A percentile compares a stretch with the other conserved stretches of the same genome.
These are phyloP conservation scores for Brachyistius frenatus DNA, from an alignment of 2,113 vertebrate genomes.

Conservation along the genomic window DNA sequence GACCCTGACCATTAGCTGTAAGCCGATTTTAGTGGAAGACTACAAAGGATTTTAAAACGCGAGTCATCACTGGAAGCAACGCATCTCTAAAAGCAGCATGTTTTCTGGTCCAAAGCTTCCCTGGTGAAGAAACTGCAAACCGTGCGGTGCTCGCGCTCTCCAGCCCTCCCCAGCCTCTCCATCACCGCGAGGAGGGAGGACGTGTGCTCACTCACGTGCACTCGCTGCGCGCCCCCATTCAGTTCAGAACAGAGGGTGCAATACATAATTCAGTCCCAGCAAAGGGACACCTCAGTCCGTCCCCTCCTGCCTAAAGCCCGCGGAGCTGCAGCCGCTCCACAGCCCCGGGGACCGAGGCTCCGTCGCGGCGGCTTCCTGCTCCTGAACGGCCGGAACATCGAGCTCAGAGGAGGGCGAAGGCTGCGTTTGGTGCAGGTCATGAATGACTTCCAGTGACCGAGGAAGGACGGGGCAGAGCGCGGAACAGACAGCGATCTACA, in stretches of 20 bases:
- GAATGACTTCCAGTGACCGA: constrained; percentile 40
- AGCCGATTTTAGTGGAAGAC: no score
- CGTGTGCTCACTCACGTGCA: constrained; percentile 34
- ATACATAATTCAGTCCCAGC: constrained; percentile 59
- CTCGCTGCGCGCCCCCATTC: constrained; percentile 48
- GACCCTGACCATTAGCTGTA: no score
- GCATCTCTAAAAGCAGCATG: no score
- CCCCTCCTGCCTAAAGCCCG: background rate
- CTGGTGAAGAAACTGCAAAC: constrained; percentile 17
- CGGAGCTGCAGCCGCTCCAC: constrained; percentile 24
- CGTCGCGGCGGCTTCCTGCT: background rate
- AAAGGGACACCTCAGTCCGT: constrained; percentile 31
- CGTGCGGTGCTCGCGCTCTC: constrained; percentile 18
- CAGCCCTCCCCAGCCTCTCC: constrained; percentile 2
- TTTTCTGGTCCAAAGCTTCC: no score
- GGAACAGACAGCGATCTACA: constrained; percentile 10
- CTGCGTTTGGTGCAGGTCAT: constrained; percentile 21
- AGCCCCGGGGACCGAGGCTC: background rate
- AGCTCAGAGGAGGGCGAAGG: constrained; percentile 28
- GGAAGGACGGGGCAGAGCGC: constrained; percentile 30
- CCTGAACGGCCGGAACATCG: constrained; percentile 16
- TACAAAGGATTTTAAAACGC: no score
- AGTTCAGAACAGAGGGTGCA: constrained; percentile 33
- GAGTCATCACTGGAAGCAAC: no score
- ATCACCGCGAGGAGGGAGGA: constrained; percentile 18